Evolutionary conservation across 2,113 vertebrate species (phyloP), one percentile per base, ranked within the genome.

Genomic region (Falco punctatus): DNA sequence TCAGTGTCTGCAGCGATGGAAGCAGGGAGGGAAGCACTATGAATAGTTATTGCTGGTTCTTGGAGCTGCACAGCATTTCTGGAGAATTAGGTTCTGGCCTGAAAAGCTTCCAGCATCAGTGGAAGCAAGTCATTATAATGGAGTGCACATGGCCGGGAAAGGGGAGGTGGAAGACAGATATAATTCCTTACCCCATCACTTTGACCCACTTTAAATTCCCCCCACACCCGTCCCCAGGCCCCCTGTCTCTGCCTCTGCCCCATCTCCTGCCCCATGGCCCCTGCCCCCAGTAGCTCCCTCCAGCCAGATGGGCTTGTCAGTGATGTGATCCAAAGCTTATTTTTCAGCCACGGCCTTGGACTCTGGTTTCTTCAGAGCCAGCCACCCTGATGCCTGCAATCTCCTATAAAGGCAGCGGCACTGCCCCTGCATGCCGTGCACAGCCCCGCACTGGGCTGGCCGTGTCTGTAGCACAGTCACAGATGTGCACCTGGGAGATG

Each of bases 201-300:
- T 79, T 28, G 61, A 28, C 2, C 10, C 12, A 18, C 13, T 73
- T 58, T 62, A 71, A 52, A 58, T 72, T 88, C 30, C 48, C 13
- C 11, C 4, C 5, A 30, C 27, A 5, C 15, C 19, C 32, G 13
- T 8, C 4, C 22, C 16, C 30, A n/a, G 54, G 6, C 22, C 9
- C 57, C 13, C 22, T 2, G 4, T 32, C 35, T 62, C 74, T 90
- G 59, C 27, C 40, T 10, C 49, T 33, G n/a, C 40, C 21, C 28
- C 48, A 22, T 46, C 40, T 71, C 32, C 65, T 38, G 71, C 42
- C 28, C 55, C 27, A 30, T 4, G 9, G 42, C 13, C 13, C 17
- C 18, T 0, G 0, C 7, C 20, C 17, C n/a, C 7, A 5, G 0
- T 33, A 59, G 10, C 40, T 89, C 33, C 16, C 26, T 38, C 33